Evolutionary conservation across 2,797 vertebrate genomes (phyloP).

Genomic region (Cossypha dichroa): DNA sequence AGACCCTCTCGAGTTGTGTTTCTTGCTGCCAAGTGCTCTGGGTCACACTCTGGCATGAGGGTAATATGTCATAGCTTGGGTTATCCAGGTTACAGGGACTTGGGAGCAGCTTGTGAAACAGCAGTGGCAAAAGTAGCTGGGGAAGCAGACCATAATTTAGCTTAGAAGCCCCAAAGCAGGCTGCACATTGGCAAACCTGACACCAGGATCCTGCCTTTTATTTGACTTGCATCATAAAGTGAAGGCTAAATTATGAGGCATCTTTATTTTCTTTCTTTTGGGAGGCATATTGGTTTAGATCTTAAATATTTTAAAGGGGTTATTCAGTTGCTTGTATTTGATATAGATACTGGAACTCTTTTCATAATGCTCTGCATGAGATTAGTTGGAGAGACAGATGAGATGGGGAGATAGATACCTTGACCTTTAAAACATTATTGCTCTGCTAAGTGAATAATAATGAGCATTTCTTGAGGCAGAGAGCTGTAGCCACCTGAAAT

Average conservation of each 20-base stretch:
- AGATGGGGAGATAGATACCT: conserved; percentile 17
- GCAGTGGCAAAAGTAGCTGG: not conserved
- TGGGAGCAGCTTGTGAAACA: not conserved
- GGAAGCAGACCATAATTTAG: rapidly evolving
- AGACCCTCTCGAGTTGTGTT: not conserved
- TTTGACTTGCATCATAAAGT: not conserved
- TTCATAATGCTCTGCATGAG: not conserved
- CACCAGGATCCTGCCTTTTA: not conserved
- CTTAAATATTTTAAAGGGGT: conserved; percentile 33
- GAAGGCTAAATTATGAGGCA: not conserved
- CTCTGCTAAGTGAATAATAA: conserved; percentile 56
- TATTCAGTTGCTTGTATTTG: not conserved
- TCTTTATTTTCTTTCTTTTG: not conserved
- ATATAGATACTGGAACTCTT: not conserved
- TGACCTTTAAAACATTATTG: conserved; percentile 60
- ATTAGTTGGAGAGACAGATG: conserved; percentile 32
- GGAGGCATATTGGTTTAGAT: not conserved
- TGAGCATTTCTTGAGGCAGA: conserved; percentile 30
- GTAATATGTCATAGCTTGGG: not conserved
- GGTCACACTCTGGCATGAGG: not conserved
- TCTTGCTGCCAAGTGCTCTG: not conserved
- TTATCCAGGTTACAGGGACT: not conserved
- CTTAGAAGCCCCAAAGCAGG: not conserved
- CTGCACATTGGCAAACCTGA: not conserved
- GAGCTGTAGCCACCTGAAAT: conserved; percentile 31